Evolutionary conservation across 1,140 invertebrate species (phyloP), one percentile per base, ranked within the genome.

Genomic region (Doryteuthis pealeii): DNA sequence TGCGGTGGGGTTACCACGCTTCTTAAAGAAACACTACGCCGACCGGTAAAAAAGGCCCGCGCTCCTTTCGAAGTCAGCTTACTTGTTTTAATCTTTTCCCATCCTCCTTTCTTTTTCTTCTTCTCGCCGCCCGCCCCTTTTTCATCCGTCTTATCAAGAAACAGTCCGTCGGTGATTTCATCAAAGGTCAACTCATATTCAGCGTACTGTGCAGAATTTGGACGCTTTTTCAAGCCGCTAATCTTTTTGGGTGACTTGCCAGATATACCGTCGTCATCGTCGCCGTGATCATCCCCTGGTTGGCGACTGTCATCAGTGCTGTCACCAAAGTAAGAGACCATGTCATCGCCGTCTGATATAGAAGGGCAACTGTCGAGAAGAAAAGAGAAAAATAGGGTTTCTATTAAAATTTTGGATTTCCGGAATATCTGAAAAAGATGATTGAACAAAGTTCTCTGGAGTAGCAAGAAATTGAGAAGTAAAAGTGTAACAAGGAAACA

Each of bases 281-380:
- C 26, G 76, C 71, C 69, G 72, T 79, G 54, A 70, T 70, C 15
- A 40, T 72, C 45, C 35, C 3, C 10, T 10, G 3, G 35, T 30
- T 74, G 22, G 49, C 72, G 15, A 69, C 31, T 69, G 67, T 33
- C 28, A 22, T 72, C 30, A 26, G 74, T 66, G 28, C 71, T 49
- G 71, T 40, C 32, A 35, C 18, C n/a, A 12, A 62, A 35, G 33
- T 72, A 76, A 49, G 72, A 79, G 15, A 73, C 74, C 22, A 82
- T 76, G 1, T 77, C 79, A 68, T 78, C 79, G 8, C 74, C 81
- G 33, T 82, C 80, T 5, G 80, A 80, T 65, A 82, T 80, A 6
- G 80, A 81, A 62, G 71, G 75, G 35, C 78, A 78, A n/a, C 81
- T 82, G 45, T 3, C 72, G 73, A 45, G 14, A 30, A 71, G 71